Base-by-base conservation (phyloP, 1,140 invertebrate genomes). In the Acyrthosiphon pisum region DNA sequence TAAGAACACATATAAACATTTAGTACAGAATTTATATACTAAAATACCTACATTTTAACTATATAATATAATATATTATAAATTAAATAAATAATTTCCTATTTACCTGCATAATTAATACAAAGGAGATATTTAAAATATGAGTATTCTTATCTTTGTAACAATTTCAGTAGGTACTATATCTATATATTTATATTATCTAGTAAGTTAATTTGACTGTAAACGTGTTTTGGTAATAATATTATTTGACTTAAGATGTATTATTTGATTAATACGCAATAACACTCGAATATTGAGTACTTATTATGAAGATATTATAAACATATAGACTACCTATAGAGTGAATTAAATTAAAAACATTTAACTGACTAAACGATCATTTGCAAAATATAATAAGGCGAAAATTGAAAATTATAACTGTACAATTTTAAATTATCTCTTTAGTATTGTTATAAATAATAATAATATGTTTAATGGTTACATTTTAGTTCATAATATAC, bases 211-310 rank as follows among this genome's bases (percentile, higher is more conserved):
- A 76, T 76, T 76, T 76, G 30, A 68, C 60, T 76, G n/a, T 68
- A n/a, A 68, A n/a, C n/a, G 30, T 76, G 14, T 76, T 76, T 76
- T 76, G n/a, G 30, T 76, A 76, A 76, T 18, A 76, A n/a, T 68
- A 68, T n/a, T 76, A n/a, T 76, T 35, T n/a, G 60, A n/a, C 30
- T 76, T 76, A n/a, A 76, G 60, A 76, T 76, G n/a, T 76, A n/a
- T 1, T 76, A n/a, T 35, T 76, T 76, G n/a, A 76, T 76, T 76
- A 76, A 76, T 76, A 18, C 14, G 30, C 60, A 76, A 76, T 76
- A 76, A n/a, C 60, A 76, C 60, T 76, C n/a, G 60, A 76, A 76
- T 76, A 76, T n/a, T n/a, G 11, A n/a, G 60, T 76, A n/a, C n/a
- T n/a, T n/a, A 76, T n/a, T 76, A 6, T 76, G 30, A 76, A 76